These are phyloP conservation scores for Casuarius casuarius DNA, from an alignment of 2,113 vertebrate genomes.

Conservation along the genomic window DNA sequence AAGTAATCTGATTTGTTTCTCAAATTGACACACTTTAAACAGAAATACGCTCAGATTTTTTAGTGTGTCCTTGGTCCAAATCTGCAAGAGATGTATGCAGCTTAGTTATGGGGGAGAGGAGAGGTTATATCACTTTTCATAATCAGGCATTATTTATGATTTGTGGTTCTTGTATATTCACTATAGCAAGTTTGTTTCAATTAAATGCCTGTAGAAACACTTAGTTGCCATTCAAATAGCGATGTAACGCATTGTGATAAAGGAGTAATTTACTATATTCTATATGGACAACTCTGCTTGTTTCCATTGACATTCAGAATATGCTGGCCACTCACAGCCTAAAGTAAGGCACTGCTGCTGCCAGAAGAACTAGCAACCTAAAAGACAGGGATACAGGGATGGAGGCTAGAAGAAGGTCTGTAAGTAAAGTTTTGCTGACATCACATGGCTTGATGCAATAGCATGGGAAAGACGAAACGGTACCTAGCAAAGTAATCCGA, in stretches of 20 bases:
- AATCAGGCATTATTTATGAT: background rate
- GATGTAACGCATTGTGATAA: background rate
- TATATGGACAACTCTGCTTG: background rate
- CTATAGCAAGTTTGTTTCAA: background rate
- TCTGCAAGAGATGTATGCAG: background rate
- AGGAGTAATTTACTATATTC: background rate
- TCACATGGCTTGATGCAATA: background rate
- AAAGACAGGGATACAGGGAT: background rate
- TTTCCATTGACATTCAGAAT: background rate
- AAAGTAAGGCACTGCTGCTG: background rate
- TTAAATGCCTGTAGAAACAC: conserved; percentile 7
- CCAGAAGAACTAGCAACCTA: background rate
- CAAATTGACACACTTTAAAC: background rate
- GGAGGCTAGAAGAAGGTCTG: background rate
- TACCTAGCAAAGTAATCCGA: background rate
- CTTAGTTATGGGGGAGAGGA: background rate
- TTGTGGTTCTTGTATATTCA: background rate
- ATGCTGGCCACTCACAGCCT: background rate
- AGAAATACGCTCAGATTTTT: background rate
- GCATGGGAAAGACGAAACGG: background rate
- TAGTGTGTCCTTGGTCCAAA: background rate
- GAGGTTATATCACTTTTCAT: background rate
- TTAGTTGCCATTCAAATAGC: conserved; percentile 26
- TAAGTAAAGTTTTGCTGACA: background rate
- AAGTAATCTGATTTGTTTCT: background rate